These are phyloP conservation scores for Tillus elongatus DNA, from an alignment of 2,888 invertebrate species.

Conservation along the genomic window DNA sequence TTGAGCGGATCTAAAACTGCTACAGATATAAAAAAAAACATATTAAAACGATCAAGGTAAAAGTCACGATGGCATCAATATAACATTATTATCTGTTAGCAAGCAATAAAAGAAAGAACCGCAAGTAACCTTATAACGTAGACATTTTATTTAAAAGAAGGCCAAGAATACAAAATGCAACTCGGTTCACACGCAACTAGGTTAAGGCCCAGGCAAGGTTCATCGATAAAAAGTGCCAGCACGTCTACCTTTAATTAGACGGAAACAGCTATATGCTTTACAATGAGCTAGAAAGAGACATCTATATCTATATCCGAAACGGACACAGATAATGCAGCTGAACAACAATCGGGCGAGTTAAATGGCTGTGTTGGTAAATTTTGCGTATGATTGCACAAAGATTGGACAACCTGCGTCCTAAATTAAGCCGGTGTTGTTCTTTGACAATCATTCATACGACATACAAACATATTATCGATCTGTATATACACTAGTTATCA, in stretches of 20 bases:
- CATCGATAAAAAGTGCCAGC: conserved; percentile 33
- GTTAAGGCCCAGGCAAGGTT: conserved; percentile 41
- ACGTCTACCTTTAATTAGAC: conserved; percentile 26
- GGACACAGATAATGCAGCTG: conserved; percentile 21
- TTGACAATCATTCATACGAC: no score
- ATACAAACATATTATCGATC: no score
- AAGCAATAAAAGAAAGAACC: not conserved
- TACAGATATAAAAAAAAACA: no score
- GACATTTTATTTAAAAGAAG: conserved; percentile 33
- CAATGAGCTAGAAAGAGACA: conserved; percentile 25
- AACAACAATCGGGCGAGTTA: no score
- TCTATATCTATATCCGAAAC: conserved; percentile 20
- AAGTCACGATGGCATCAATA: conserved; percentile 4
- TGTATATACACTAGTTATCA: no score
- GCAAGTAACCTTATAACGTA: conserved; percentile 23
- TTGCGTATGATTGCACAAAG: conserved; percentile 26
- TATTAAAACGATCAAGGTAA: no score
- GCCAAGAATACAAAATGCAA: conserved; percentile 40
- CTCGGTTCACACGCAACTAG: conserved; percentile 40
- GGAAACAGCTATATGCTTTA: conserved; percentile 19
- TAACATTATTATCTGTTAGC: no score
- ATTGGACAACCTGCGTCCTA: conserved; percentile 24
- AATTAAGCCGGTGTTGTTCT: conserved; percentile 17
- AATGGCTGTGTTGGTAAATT: conserved; percentile 31
- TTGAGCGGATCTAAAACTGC: no score